phyloP scores from a whole-genome alignment of 2,888 invertebrate species.

The Drosophila kuntzei region DNA sequence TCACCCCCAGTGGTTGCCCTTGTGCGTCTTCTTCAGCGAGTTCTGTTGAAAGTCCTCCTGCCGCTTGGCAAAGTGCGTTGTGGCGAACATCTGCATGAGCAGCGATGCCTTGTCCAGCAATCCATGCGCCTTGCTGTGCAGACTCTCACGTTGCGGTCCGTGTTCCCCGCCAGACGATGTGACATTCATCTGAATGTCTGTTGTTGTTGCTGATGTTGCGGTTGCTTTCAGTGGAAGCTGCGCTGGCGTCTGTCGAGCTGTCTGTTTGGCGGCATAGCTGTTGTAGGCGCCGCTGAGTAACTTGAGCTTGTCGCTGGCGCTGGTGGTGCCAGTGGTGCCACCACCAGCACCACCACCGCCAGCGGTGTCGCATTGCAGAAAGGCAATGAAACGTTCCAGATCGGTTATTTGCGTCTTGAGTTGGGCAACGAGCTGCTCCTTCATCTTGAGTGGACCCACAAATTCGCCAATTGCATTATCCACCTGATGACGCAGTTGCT shows the following conservation, averaged over 20 bases:
- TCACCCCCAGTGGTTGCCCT: slow-evolving; percentile 96
- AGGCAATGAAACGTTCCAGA: slow-evolving; percentile 97
- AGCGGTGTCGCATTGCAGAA: slow-evolving; percentile 93
- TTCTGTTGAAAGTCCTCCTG: slow-evolving; percentile 89
- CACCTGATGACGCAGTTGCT: slow-evolving; percentile 94
- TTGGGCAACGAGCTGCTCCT: slow-evolving; percentile 97
- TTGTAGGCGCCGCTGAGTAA: slow-evolving; percentile 82
- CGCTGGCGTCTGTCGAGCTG: slow-evolving; percentile 48
- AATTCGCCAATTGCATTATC: slow-evolving; percentile 96
- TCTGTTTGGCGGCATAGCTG: slow-evolving; percentile 85
- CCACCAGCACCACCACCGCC: slow-evolving; percentile 40
- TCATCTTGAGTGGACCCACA: slow-evolving; percentile 96
- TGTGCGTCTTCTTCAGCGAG: slow-evolving; percentile 92
- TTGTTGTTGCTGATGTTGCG: slow-evolving; percentile 11
- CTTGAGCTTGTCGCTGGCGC: slow-evolving; percentile 60
- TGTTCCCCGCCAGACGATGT: slow-evolving; percentile 2
- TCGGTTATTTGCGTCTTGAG: slow-evolving; percentile 98
- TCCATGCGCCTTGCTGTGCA: slow-evolving; percentile 84
- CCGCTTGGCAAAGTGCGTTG: slow-evolving; percentile 95
- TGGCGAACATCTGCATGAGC: slow-evolving; percentile 95
- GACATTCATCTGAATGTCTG: not conserved
- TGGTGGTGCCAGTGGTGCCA: slow-evolving; percentile 9
- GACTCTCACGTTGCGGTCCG: slow-evolving; percentile 66
- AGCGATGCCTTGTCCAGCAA: slow-evolving; percentile 95
- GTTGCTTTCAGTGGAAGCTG: not conserved